Evolutionary conservation across 2,888 invertebrate species (phyloP).

Genomic region (Opisthograptis luteolata): DNA sequence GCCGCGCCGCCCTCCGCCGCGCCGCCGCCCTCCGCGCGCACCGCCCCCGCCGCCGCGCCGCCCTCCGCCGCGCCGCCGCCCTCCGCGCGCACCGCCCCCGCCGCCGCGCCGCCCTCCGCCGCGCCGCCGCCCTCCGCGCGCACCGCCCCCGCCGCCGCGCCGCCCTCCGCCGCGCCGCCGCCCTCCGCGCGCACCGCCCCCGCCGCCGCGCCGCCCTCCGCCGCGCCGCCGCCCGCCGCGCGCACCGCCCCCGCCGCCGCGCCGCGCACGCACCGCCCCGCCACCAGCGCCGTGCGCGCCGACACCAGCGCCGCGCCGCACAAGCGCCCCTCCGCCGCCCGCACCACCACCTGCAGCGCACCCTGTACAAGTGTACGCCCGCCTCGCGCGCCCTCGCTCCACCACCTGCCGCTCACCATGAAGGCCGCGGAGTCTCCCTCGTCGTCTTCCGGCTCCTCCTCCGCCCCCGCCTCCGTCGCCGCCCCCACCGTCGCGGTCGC

Average conservation of each 20-base stretch:
- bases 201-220: slow-evolving; percentile 53
- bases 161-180: slow-evolving; percentile 45
- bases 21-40: slow-evolving; percentile 44
- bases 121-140: slow-evolving; percentile 29
- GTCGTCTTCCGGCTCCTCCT: slow-evolving; percentile 41
- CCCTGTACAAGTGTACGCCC: slow-evolving; percentile 47
- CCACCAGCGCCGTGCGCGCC: slow-evolving; percentile 55
- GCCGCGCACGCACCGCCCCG: slow-evolving; percentile 43
- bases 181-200: slow-evolving; percentile 49
- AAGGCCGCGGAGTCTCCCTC: slow-evolving; percentile 60
- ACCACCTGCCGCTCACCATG: slow-evolving; percentile 53
- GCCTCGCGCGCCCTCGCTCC: slow-evolving; percentile 48
- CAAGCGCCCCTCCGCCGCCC: slow-evolving; percentile 43
- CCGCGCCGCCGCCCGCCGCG: slow-evolving; percentile 41
- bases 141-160: slow-evolving; percentile 49
- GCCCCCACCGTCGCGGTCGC: slow-evolving; percentile 3
- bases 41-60: slow-evolving; percentile 32
- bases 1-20: slow-evolving; percentile 20
- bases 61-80: slow-evolving; percentile 9
- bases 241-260: slow-evolving; percentile 50
- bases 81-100: slow-evolving; percentile 46
- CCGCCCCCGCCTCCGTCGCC: too few relatives aligned
- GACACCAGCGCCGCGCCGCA: slow-evolving; percentile 54
- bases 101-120: slow-evolving; percentile 46
- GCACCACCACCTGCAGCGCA: slow-evolving; percentile 48